These are phyloP conservation scores for Malacoctenus gilli DNA, from an alignment of 2,797 vertebrate species.

Conservation along the genomic window DNA sequence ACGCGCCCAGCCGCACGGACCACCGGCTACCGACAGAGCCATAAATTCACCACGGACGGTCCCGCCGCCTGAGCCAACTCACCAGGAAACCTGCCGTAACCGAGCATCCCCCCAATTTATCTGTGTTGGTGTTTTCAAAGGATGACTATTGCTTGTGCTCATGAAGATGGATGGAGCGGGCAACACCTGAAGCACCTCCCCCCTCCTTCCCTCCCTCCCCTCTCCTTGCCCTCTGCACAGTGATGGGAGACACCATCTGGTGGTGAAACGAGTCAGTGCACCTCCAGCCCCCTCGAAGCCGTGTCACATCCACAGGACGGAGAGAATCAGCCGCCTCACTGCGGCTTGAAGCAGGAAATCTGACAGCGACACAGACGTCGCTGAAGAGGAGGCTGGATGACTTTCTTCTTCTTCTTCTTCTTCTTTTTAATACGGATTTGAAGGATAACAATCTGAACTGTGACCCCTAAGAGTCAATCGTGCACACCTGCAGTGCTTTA, in stretches of 20 bases:
- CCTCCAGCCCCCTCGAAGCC: slow-evolving; percentile 17
- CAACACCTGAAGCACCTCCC: slow-evolving; percentile 47
- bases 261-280: slow-evolving; percentile 64
- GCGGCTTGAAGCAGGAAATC: slow-evolving; percentile 8
- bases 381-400: slow-evolving; percentile 3
- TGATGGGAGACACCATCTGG: slow-evolving; percentile 76
- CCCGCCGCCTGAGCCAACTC: slow-evolving; percentile 52
- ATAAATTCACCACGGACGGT: slow-evolving; percentile 51
- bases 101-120: slow-evolving; percentile 61
- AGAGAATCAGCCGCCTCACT: slow-evolving; percentile 24
- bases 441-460: slow-evolving; percentile 44
- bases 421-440: slow-evolving; percentile 22
- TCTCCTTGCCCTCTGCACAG: slow-evolving; percentile 31
- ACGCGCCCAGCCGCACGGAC: slow-evolving; percentile 43
- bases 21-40: slow-evolving; percentile 48
- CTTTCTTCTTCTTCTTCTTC: slow-evolving; percentile 19
- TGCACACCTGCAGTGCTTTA: slow-evolving; percentile 39
- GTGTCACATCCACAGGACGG: slow-evolving; percentile 41
- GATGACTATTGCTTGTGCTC: slow-evolving; percentile 68
- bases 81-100: slow-evolving; percentile 60
- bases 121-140: slow-evolving; percentile 69
- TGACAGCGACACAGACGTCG: slow-evolving; percentile 15
- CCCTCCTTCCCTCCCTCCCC: slow-evolving; percentile 25
- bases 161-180: slow-evolving; percentile 74
- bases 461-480: slow-evolving; percentile 45